Base-by-base conservation (phyloP, 2,797 vertebrate genomes). In the Poeciliopsis turneri region DNA sequence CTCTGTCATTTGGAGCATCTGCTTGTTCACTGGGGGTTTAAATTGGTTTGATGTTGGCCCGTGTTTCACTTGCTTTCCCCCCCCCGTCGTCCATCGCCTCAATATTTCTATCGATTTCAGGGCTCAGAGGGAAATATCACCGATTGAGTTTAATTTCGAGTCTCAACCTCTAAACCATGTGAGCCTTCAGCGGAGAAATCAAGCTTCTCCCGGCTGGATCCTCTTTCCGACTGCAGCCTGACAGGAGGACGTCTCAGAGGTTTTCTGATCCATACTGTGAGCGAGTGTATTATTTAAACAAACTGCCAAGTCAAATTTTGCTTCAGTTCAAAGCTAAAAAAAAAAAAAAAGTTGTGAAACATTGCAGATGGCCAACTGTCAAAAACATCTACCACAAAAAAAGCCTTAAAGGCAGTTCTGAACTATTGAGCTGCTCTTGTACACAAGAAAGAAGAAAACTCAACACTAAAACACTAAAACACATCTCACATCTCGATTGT, bases 1-100 rank as follows among this genome's bases (percentile, higher is more conserved):
- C 51, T 5, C 5, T 33, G 79, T 36, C 78, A n/a, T 74, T 76
- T 83, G 18, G 12, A 78, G 75, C 76, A 68, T 78, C 46, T n/a
- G 70, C 20, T 79, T 74, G 49, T 70, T 84, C 47, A 46, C 20
- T 33, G 51, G 74, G 68, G n/a, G 39, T 79, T 76, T 10, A 41
- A 74, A 53, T 68, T 28, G 51, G n/a, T 73, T 28, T 47, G 47
- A 46, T 74, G 57, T 71, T 36, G 12, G 28, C 71, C 46, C 36
- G 39, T 28, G 64, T 23, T 57, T 71, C 72, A 75, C 59, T 70
- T 25, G 3, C 49, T 71, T 69, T 57, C 9, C 61, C 3, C 49
- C 33, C 33, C 33, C 33, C 33, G 12, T 12, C n/a, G 53, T 9
- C 23, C 43, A 46, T 66, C 8, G n/a, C n/a, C 55, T 30, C 25